Percentiles rank a stretch among this genome's conserved stretches.
Evolutionary conservation across 2,113 vertebrate species (phyloP).

Genomic region (Upupa epops): DNA sequence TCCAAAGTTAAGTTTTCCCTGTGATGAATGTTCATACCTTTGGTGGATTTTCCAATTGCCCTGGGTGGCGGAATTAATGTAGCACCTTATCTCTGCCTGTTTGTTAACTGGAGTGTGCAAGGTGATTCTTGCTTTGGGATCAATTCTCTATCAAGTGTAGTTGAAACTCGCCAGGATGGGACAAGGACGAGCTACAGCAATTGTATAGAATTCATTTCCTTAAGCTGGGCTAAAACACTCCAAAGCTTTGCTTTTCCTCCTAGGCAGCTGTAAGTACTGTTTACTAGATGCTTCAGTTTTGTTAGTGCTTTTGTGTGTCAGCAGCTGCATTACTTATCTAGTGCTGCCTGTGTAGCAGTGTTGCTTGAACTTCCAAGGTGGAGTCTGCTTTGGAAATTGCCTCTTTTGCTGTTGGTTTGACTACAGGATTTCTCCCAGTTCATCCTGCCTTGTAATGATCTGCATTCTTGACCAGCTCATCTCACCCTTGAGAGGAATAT

Average conservation of each 20-base stretch:
- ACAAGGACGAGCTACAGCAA: not conserved
- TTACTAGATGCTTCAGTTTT: not conserved
- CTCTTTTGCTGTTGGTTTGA: not conserved
- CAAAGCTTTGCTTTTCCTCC: not conserved
- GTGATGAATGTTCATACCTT: not conserved
- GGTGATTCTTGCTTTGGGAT: not conserved
- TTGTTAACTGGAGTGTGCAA: not conserved
- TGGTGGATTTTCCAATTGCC: not conserved
- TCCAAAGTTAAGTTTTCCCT: not conserved
- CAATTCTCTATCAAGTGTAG: not conserved
- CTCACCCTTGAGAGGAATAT: not conserved
- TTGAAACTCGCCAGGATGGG: not conserved
- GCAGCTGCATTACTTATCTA: fast-evolving
- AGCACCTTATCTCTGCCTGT: not conserved
- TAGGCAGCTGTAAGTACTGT: not conserved
- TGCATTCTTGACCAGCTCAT: not conserved
- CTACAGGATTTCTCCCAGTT: not conserved
- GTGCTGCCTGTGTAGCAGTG: not conserved
- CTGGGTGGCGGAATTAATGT: not conserved
- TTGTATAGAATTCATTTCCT: not conserved
- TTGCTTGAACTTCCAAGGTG: not conserved
- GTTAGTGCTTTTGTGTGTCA: not conserved
- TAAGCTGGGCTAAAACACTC: not conserved
- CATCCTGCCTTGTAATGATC: not conserved
- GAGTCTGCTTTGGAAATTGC: not conserved